These are phyloP conservation scores for Heliocidaris tuberculata DNA, from an alignment of 35 echinoderm and acorn worm genomes.

Conservation along the genomic window DNA sequence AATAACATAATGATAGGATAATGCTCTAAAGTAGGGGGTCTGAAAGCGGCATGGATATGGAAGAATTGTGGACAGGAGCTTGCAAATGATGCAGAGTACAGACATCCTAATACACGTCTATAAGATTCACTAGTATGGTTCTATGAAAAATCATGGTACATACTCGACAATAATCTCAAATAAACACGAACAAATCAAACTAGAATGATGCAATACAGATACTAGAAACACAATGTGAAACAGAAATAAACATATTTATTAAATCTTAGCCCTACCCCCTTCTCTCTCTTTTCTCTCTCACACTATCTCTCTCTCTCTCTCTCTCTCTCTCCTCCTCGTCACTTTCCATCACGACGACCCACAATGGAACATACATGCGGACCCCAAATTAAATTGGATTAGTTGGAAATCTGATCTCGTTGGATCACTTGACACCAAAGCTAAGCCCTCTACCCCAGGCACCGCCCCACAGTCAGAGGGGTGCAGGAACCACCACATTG, in stretches of 20 bases:
- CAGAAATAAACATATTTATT: neutral
- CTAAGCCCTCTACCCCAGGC: neutral
- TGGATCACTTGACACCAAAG: neutral
- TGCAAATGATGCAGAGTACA: neutral
- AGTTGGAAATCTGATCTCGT: neutral
- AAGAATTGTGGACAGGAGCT: neutral
- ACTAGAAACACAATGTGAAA: neutral
- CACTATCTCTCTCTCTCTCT: too few relatives aligned
- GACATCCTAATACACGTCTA: neutral
- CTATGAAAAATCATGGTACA: neutral
- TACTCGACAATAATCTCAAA: neutral
- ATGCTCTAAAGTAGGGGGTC: neutral
- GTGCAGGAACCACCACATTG: conserved; percentile 66
- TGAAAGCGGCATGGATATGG: conserved; percentile 38
- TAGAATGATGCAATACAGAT: neutral
- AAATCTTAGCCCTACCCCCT: neutral
- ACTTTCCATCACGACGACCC: neutral
- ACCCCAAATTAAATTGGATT: neutral
- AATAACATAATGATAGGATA: neutral
- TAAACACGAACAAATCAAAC: neutral
- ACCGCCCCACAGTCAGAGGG: conserved; percentile 26
- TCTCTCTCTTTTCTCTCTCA: neutral
- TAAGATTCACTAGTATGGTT: neutral
- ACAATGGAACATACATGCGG: neutral
- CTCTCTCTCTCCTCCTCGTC: too few relatives aligned